These are phyloP conservation scores for Hemiscyllium ocellatum DNA, from an alignment of 2,113 vertebrate genomes.

Conservation along the genomic window DNA sequence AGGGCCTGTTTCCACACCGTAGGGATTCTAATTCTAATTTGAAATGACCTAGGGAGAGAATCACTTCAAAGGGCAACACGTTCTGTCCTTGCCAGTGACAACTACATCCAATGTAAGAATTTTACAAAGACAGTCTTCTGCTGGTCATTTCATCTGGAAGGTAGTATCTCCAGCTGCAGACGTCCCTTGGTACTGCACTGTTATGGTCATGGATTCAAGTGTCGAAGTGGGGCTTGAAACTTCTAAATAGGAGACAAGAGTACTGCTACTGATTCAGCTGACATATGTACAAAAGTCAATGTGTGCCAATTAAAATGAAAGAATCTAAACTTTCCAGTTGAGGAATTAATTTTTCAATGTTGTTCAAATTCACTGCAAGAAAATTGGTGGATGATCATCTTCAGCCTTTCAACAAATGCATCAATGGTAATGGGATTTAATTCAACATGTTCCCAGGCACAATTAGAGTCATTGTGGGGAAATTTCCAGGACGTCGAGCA, in stretches of 20 bases:
- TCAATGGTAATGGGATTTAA: background rate
- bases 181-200: background rate
- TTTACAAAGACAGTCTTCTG: background rate
- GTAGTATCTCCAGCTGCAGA: background rate
- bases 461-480: background rate
- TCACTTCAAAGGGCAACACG: too few species aligned
- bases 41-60: too few species aligned
- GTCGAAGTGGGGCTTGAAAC: background rate
- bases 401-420: background rate
- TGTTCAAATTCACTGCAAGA: background rate
- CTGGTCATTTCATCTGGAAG: background rate
- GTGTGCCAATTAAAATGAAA: background rate
- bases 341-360: background rate
- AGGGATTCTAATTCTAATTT: too few species aligned
- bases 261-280: background rate
- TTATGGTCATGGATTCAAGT: background rate
- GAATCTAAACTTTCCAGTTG: background rate
- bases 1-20: too few species aligned
- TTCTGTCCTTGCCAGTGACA: too few species aligned
- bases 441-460: background rate
- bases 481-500: background rate
- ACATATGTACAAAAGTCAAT: background rate
- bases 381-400: background rate
- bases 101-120: too few species aligned
- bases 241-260: background rate